phyloP scores from a whole-genome alignment of 2,113 vertebrate species.

The Vireo altiloquus region DNA sequence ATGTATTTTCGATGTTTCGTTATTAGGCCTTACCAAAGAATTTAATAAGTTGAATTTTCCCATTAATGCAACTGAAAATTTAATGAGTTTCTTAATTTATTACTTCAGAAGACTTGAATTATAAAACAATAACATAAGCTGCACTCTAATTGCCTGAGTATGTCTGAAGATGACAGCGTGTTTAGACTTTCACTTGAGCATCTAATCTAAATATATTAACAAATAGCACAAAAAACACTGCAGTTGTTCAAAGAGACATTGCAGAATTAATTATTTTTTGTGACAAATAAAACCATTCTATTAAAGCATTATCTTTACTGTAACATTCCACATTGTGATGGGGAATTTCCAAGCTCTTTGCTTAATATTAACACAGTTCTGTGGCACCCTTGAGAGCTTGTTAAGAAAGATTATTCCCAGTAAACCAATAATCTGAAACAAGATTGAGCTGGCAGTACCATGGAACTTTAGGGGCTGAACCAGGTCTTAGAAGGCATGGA shows the following conservation, averaged over 20 bases:
- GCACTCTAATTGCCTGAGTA: conserved; percentile 63
- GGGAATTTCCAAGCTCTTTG: background rate
- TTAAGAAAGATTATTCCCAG: background rate
- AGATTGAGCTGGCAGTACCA: background rate
- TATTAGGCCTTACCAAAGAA: conserved; percentile 26
- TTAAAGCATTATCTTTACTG: background rate
- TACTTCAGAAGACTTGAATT: conserved; percentile 55
- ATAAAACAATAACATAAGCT: conserved; percentile 57
- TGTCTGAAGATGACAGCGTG: conserved; percentile 54
- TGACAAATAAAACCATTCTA: background rate
- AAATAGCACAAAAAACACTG: background rate
- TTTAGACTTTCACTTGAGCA: conserved; percentile 66
- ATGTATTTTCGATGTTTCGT: background rate
- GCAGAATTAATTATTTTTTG: background rate
- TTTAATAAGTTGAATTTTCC: conserved; percentile 46
- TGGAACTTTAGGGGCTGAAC: background rate
- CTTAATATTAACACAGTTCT: background rate
- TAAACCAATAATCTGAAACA: background rate
- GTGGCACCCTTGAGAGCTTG: background rate
- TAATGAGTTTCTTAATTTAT: conserved; percentile 70
- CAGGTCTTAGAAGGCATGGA: background rate
- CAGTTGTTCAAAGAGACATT: background rate
- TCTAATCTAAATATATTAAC: conserved; percentile 70
- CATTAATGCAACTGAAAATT: conserved; percentile 67
- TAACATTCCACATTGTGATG: background rate